These are phyloP conservation scores for Cotesia chilonis DNA, from an alignment of 1,140 invertebrate species.

Conservation along the genomic window DNA sequence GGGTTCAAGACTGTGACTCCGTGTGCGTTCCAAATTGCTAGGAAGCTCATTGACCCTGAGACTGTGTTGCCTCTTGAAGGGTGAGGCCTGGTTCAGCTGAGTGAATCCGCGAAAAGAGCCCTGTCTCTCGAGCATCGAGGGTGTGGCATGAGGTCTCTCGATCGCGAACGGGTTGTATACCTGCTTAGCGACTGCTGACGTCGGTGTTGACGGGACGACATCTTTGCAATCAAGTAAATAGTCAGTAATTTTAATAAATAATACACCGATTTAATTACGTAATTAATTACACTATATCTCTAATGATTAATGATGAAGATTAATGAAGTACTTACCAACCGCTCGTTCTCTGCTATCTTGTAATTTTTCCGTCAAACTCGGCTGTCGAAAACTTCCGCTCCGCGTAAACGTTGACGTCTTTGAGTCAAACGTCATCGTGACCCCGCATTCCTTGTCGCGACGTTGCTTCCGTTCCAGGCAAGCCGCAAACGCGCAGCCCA, in stretches of 20 bases:
- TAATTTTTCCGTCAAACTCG: constrained; percentile 82
- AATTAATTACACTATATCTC: no score
- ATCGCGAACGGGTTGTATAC: constrained; percentile 91
- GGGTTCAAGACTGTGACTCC: constrained; percentile 71
- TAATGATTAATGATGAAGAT: constrained; percentile 12
- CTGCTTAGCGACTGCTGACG: constrained; percentile 69
- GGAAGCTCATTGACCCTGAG: constrained; percentile 92
- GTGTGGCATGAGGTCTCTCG: constrained; percentile 93
- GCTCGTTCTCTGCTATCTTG: constrained; percentile 61
- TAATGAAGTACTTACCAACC: constrained; percentile 50
- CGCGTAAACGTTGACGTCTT: constrained; percentile 93
- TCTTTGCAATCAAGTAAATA: neutral
- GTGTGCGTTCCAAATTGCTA: constrained; percentile 86
- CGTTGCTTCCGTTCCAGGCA: constrained; percentile 98
- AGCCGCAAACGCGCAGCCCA: constrained; percentile 98
- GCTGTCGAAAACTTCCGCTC: constrained; percentile 89
- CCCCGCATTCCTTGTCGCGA: constrained; percentile 95
- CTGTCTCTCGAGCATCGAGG: constrained; percentile 91
- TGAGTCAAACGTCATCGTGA: constrained; percentile 93
- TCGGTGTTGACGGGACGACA: constrained; percentile 43
- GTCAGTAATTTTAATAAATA: no score
- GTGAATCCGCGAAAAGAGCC: constrained; percentile 90
- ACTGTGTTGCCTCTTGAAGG: constrained; percentile 95
- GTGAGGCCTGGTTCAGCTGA: constrained; percentile 82
- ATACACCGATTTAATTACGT: no score